These are phyloP conservation scores for Desmophyllum pertusum DNA, from an alignment of 92 coral and sea anemone species.

Conservation along the genomic window DNA sequence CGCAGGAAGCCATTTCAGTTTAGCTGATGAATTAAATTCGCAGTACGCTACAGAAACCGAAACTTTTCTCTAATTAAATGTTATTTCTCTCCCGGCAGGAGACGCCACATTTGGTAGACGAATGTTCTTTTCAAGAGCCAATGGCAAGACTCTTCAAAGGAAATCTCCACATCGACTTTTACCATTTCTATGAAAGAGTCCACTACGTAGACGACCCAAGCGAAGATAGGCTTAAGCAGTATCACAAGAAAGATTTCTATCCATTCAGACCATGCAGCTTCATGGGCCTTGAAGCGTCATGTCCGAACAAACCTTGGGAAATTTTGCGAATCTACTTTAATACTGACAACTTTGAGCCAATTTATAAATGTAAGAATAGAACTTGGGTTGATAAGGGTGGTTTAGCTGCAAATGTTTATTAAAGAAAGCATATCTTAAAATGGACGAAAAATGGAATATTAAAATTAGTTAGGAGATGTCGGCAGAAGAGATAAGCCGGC, in stretches of 20 bases:
- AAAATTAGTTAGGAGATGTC: no score
- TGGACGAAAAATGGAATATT: no score
- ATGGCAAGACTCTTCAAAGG: constrained; percentile 76
- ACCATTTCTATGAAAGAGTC: constrained; percentile 55
- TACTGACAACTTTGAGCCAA: constrained; percentile 49
- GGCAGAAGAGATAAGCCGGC: no score
- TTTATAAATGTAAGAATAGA: constrained; percentile 56
- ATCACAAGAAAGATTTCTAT: constrained; percentile 67
- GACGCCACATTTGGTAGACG: constrained; percentile 65
- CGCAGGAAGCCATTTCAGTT: no score
- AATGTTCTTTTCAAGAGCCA: constrained; percentile 91
- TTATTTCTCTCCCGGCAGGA: constrained; percentile 33
- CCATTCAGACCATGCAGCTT: constrained; percentile 72
- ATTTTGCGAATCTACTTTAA: constrained; percentile 60
- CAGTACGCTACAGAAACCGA: no score
- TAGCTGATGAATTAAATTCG: no score
- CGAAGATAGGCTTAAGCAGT: constrained; percentile 59
- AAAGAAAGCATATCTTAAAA: not conserved
- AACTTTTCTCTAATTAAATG: no score
- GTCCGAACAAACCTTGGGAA: constrained; percentile 75
- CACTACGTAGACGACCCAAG: constrained; percentile 51
- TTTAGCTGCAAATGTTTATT: not conserved
- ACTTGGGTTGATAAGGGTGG: not conserved
- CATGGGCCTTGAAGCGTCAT: constrained; percentile 62
- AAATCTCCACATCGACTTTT: constrained; percentile 64